phyloP scores from a whole-genome alignment of 2,797 vertebrate species.

The Nothura maculosa region DNA sequence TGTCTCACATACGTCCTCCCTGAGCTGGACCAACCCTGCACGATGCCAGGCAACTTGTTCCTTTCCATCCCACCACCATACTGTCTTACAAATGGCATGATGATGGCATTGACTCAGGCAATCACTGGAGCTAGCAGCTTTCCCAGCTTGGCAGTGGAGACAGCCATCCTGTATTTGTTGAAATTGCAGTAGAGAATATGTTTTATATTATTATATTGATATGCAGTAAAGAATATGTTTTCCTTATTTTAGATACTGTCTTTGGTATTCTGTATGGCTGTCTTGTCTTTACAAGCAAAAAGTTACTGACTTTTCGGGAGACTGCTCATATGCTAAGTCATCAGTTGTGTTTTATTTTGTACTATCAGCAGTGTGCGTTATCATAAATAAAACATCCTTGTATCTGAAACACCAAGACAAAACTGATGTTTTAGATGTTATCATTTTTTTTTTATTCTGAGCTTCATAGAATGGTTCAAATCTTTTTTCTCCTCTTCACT shows the following conservation, averaged over 20 bases:
- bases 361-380: neutral
- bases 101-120: no score
- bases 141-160: neutral
- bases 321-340: neutral
- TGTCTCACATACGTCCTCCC: accelerated
- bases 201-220: no score
- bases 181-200: neutral
- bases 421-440: neutral
- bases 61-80: neutral
- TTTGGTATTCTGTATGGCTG: neutral
- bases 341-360: neutral
- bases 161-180: neutral
- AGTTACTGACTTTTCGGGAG: neutral
- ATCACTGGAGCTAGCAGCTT: neutral
- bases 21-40: neutral
- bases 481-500: neutral
- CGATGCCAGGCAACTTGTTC: accelerated
- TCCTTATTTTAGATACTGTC: neutral
- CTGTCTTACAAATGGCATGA: neutral
- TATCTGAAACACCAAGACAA: neutral
- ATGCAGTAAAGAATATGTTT: neutral
- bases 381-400: neutral
- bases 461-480: neutral
- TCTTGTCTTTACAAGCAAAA: neutral
- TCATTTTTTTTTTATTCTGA: neutral